Percentiles rank a stretch among this genome's conserved stretches.
Conservation (phyloP, 2,797 vertebrate genomes). For the Alosa sapidissima region DNA sequence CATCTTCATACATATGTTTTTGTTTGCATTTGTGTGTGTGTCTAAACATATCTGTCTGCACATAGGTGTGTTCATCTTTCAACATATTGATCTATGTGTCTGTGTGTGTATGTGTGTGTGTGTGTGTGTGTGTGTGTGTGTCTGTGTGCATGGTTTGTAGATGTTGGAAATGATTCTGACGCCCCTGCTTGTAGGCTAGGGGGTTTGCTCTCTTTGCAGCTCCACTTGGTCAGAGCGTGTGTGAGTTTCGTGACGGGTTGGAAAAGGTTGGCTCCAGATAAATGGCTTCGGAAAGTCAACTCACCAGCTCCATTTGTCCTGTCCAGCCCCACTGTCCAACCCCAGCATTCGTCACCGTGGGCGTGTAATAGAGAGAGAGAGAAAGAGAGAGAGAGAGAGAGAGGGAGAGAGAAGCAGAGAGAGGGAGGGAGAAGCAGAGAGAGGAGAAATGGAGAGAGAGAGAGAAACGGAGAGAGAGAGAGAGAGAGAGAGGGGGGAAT, state of each 20-base stretch:
- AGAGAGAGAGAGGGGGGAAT: no score
- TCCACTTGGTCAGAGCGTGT: neutral
- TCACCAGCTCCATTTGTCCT: slow-evolving; percentile 42
- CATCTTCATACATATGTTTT: neutral
- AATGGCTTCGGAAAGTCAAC: slow-evolving; percentile 40
- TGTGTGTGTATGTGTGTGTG: neutral
- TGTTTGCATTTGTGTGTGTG: neutral
- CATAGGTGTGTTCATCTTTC: neutral
- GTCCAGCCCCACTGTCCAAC: slow-evolving; percentile 41
- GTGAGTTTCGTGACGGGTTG: slow-evolving; percentile 38
- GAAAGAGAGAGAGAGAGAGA: neutral
- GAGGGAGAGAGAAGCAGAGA: no score
- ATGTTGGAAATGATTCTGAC: no score
- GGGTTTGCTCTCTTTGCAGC: neutral
- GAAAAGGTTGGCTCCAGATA: slow-evolving; percentile 49
- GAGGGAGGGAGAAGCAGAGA: no score
- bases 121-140: neutral
- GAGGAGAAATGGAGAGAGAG: no score
- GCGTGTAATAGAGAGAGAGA: neutral
- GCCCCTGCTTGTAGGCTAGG: no score
- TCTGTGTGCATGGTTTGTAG: no score
- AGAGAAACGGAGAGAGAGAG: no score
- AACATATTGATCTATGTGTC: neutral
- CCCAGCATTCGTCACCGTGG: neutral
- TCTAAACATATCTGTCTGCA: neutral